Percentiles rank a stretch among this genome's conserved stretches.
phyloP scores from a whole-genome alignment of 2,797 vertebrate genomes.

The Poecilia velifera region DNA sequence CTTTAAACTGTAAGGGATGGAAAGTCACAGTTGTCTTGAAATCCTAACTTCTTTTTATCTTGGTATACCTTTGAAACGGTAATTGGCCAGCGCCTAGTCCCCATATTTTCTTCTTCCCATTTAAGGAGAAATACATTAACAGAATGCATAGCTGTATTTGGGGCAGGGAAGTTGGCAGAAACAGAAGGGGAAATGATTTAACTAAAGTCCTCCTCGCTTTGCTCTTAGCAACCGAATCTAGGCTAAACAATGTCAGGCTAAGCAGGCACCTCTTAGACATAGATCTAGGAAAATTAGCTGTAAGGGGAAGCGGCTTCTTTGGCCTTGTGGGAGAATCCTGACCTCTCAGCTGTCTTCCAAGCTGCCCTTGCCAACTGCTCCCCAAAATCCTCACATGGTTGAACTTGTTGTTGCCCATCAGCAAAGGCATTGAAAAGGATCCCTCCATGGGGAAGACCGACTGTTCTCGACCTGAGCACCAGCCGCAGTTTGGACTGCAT shows the following conservation, averaged over 20 bases:
- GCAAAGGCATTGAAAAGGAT: slow-evolving; percentile 34
- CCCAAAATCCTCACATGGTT: slow-evolving; percentile 33
- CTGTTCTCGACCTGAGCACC: slow-evolving; percentile 44
- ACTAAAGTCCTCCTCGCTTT: slow-evolving; percentile 36
- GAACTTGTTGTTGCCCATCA: slow-evolving; percentile 11
- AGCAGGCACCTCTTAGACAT: slow-evolving; percentile 32
- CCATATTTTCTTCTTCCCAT: background rate
- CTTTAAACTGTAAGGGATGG: background rate
- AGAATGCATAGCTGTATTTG: slow-evolving; percentile 4
- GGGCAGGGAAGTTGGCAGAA: slow-evolving; percentile 15
- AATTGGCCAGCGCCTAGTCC: background rate
- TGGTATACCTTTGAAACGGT: background rate
- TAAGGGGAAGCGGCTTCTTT: slow-evolving; percentile 34
- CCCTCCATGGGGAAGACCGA: slow-evolving; percentile 31
- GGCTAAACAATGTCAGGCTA: slow-evolving; percentile 53
- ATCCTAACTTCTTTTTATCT: background rate
- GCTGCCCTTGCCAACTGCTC: slow-evolving; percentile 40
- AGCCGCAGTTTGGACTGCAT: slow-evolving; percentile 45
- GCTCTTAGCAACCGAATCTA: slow-evolving; percentile 45
- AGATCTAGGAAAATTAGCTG: slow-evolving; percentile 18
- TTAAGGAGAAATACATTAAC: slow-evolving; percentile 1
- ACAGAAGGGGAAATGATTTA: background rate
- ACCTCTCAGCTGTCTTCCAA: slow-evolving; percentile 62
- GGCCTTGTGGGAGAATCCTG: slow-evolving; percentile 38
- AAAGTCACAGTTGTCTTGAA: background rate